phyloP scores from a whole-genome alignment of 2,113 vertebrate genomes.

The Gambusia holbrooki region DNA sequence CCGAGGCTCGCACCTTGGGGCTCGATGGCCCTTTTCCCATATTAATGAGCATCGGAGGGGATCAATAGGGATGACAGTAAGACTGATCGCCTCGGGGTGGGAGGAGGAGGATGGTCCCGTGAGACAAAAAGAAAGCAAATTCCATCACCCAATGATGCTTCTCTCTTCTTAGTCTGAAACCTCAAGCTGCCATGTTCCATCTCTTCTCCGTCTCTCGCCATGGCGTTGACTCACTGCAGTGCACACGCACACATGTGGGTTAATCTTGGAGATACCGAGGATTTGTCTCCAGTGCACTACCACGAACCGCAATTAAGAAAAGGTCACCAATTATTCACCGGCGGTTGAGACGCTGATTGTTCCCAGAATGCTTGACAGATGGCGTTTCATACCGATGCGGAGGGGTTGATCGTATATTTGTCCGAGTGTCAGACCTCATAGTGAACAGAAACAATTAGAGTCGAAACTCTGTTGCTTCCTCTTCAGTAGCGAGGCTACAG shows the following conservation, averaged over 20 bases:
- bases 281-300: slow-evolving; percentile 17
- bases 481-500: slow-evolving; percentile 5
- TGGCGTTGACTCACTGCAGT: slow-evolving; percentile 11
- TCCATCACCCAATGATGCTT: slow-evolving; percentile 42
- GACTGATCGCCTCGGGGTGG: slow-evolving; percentile 68
- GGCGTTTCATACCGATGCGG: not conserved
- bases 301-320: slow-evolving; percentile 25
- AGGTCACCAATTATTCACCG: slow-evolving; percentile 36
- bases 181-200: slow-evolving; percentile 1
- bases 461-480: not conserved
- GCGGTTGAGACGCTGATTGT: slow-evolving; percentile 23
- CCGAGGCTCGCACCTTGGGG: slow-evolving; percentile 29
- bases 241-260: slow-evolving; percentile 8
- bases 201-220: slow-evolving; percentile 7
- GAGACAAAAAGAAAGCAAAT: slow-evolving; percentile 62
- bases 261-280: slow-evolving; percentile 23
- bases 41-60: slow-evolving; percentile 70
- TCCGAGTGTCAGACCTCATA: slow-evolving; percentile 15
- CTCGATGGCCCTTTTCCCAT: slow-evolving; percentile 63
- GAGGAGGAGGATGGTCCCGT: slow-evolving; percentile 32
- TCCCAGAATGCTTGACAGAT: not conserved
- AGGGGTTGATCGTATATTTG: slow-evolving; percentile 6
- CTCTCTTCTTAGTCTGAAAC: slow-evolving; percentile 32
- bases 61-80: slow-evolving; percentile 78
- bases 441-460: slow-evolving; percentile 33